phyloP scores from a whole-genome alignment of 2,797 vertebrate genomes.

The Pygocentrus nattereri region DNA sequence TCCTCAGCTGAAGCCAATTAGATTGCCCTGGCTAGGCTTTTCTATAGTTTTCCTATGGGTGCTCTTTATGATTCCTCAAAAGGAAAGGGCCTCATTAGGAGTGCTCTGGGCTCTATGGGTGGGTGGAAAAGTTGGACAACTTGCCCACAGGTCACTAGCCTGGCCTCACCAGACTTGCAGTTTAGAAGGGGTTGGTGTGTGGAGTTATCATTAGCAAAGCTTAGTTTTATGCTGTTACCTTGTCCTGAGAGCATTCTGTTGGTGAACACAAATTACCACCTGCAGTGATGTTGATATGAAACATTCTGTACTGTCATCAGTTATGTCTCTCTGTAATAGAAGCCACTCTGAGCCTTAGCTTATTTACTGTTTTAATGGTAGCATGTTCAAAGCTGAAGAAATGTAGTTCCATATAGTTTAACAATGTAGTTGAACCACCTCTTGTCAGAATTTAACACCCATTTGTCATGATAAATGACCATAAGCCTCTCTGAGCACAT shows the following conservation, averaged over 20 bases:
- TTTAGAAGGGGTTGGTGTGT: neutral
- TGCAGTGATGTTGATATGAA: neutral
- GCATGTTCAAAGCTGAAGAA: too few relatives aligned
- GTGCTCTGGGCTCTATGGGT: conserved; percentile 31
- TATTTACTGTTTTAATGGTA: neutral
- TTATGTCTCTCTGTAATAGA: neutral
- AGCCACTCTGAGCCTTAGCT: neutral
- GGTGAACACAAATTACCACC: neutral
- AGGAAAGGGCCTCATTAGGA: conserved; percentile 50
- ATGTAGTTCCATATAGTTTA: too few relatives aligned
- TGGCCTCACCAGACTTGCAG: conserved; percentile 33
- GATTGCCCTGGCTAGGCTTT: conserved; percentile 33
- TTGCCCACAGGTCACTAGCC: conserved; percentile 37
- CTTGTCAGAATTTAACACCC: neutral
- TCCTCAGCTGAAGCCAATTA: conserved; percentile 47
- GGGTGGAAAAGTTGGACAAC: conserved; percentile 29
- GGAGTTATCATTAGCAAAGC: neutral
- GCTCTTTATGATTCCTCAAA: conserved; percentile 43
- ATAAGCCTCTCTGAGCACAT: neutral
- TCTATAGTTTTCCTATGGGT: conserved; percentile 38
- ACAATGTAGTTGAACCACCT: neutral
- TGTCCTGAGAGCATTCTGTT: neutral
- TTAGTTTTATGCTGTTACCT: conserved; percentile 9
- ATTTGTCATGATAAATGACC: neutral
- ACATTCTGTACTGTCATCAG: neutral